A percentile compares a stretch with the other conserved stretches of the same genome.
Conservation (phyloP, 2,113 vertebrate genomes). For the Callaeas wilsoni region DNA sequence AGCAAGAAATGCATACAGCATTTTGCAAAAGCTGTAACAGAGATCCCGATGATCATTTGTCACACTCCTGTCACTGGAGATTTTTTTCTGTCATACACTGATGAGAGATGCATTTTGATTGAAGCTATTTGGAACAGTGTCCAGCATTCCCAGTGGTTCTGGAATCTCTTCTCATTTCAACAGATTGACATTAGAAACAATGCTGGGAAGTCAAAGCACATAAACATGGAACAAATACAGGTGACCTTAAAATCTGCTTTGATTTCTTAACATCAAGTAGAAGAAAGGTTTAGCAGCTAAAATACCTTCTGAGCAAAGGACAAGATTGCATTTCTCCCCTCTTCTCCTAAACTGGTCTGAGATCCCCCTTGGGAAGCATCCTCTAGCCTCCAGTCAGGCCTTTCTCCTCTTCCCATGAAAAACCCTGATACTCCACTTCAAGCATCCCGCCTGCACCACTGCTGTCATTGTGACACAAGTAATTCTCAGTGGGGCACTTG, state of each 20-base stretch:
- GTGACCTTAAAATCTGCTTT: neutral
- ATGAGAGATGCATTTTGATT: neutral
- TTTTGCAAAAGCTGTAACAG: neutral
- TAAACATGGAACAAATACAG: neutral
- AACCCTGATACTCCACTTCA: neutral
- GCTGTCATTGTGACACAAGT: neutral
- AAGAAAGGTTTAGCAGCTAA: neutral
- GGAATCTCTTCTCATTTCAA: neutral
- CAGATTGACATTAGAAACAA: neutral
- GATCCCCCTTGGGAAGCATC: neutral
- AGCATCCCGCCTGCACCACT: neutral
- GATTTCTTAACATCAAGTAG: neutral
- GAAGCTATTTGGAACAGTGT: neutral
- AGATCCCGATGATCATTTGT: neutral
- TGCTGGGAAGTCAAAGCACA: neutral
- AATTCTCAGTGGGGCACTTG: neutral
- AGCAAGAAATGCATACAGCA: neutral
- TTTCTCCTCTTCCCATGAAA: neutral
- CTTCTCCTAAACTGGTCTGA: neutral
- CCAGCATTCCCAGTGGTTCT: neutral
- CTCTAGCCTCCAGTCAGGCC: neutral
- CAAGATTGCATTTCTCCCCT: neutral
- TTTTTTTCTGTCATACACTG: neutral
- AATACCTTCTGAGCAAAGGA: neutral
- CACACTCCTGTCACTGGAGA: neutral